A percentile compares a stretch with the other conserved stretches of the same genome.
phyloP scores from a whole-genome alignment of 2,888 invertebrate species.

The Abrostola triplasia region DNA sequence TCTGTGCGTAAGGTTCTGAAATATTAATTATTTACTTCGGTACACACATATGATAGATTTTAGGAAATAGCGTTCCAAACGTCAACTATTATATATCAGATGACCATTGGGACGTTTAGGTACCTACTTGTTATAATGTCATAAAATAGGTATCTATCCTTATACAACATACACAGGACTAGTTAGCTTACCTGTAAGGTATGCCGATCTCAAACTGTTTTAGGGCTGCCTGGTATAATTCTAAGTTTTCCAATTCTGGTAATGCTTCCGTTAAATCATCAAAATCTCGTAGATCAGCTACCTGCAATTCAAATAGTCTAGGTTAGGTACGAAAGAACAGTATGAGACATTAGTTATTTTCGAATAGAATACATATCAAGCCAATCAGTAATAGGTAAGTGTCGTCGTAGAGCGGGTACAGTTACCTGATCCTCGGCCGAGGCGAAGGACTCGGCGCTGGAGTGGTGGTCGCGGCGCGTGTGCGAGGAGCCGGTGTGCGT shows the following conservation, averaged over 20 bases:
- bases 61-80: too few relatives aligned
- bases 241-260: constrained; percentile 93
- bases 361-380: too few relatives aligned
- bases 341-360: too few relatives aligned
- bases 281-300: constrained; percentile 96
- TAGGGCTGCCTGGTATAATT: constrained; percentile 95
- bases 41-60: neutral
- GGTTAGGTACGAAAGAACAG: neutral
- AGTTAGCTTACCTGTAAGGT: constrained; percentile 87
- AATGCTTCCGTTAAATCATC: constrained; percentile 94
- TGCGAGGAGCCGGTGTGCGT: constrained; percentile 82
- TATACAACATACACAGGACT: too few relatives aligned
- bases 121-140: too few relatives aligned
- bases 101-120: neutral
- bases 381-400: too few relatives aligned
- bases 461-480: constrained; percentile 90
- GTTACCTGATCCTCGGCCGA: constrained; percentile 96
- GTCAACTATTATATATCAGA: too few relatives aligned
- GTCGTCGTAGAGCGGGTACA: neutral
- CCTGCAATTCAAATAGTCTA: constrained; percentile 79
- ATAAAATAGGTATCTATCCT: too few relatives aligned
- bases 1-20: constrained; percentile 94
- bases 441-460: constrained; percentile 98
- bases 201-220: constrained; percentile 94
- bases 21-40: neutral